These are phyloP conservation scores for Melanotaenia pygmaea DNA, from an alignment of 2,797 vertebrate genomes.

Conservation along the genomic window DNA sequence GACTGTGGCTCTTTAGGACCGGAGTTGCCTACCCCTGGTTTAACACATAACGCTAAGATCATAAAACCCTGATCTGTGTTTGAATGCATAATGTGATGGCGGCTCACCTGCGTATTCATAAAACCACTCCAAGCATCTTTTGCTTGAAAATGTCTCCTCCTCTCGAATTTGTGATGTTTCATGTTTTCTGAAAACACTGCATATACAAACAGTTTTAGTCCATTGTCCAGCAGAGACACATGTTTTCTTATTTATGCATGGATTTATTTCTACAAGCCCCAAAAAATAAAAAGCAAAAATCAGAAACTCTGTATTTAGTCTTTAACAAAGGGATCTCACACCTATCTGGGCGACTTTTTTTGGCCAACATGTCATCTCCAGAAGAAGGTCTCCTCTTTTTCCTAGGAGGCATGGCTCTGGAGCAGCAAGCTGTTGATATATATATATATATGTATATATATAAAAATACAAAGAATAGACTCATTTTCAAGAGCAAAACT, in stretches of 20 bases:
- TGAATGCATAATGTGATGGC: background rate
- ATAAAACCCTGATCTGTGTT: background rate
- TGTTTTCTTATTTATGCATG: background rate
- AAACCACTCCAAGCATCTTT: constrained; percentile 99
- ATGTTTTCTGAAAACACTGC: constrained; percentile 95
- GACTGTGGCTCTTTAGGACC: background rate
- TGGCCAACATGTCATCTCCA: constrained; percentile 96
- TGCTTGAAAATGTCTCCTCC: constrained; percentile 97
- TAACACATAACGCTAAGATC: background rate
- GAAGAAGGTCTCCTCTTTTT: constrained; percentile 99
- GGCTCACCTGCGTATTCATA: constrained; percentile 95
- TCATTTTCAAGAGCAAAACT: background rate
- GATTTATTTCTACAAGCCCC: background rate
- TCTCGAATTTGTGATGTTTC: constrained; percentile 93
- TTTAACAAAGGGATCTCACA: constrained; percentile 61
- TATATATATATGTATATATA: background rate
- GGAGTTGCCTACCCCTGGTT: no score
- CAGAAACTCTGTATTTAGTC: background rate
- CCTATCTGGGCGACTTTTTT: constrained; percentile 99
- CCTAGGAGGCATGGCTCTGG: constrained; percentile 98
- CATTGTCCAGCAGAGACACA: background rate
- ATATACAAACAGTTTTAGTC: constrained; percentile 22
- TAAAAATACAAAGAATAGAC: background rate
- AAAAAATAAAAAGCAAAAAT: background rate
- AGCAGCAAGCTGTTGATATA: constrained; percentile 89